phyloP scores from a whole-genome alignment of 2,113 vertebrate species.

The Scophthalmus maximus region DNA sequence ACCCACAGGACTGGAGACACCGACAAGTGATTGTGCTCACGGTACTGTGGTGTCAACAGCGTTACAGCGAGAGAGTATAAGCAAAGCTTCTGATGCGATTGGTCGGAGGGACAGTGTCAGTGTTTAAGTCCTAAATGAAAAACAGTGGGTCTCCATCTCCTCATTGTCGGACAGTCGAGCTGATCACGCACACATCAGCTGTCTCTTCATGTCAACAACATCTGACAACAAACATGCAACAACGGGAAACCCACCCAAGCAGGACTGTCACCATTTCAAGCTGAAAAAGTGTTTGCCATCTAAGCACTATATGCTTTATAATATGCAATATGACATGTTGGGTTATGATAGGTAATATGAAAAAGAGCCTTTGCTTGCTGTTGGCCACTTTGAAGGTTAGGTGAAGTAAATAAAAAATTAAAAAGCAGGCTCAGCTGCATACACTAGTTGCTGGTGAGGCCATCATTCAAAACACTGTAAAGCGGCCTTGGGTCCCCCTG shows the following conservation, averaged over 20 bases:
- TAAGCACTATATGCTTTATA: too few relatives aligned
- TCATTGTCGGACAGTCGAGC: slow-evolving; percentile 37
- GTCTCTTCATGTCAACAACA: slow-evolving; percentile 34
- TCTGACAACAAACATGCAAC: slow-evolving; percentile 25
- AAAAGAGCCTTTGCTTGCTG: not conserved
- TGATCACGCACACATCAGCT: slow-evolving; percentile 37
- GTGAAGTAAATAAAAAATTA: not conserved
- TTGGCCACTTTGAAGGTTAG: not conserved
- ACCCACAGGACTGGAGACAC: not conserved
- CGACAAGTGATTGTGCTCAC: slow-evolving; percentile 43
- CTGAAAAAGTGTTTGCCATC: not conserved
- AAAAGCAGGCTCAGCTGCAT: not conserved
- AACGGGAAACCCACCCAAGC: slow-evolving; percentile 28
- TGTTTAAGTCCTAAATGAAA: slow-evolving; percentile 46
- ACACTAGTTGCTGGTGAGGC: not conserved
- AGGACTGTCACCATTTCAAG: not conserved
- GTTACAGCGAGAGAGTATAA: slow-evolving; percentile 8
- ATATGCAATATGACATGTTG: too few relatives aligned
- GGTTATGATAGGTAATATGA: not conserved
- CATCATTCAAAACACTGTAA: too few relatives aligned
- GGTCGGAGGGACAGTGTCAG: slow-evolving; percentile 21
- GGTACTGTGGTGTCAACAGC: slow-evolving; percentile 27
- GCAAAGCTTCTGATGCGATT: slow-evolving; percentile 35
- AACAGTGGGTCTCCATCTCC: slow-evolving; percentile 24
- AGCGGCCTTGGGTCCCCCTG: too few relatives aligned